These are phyloP conservation scores for Petromus typicus DNA, from an alignment of 2,113 vertebrate genomes.

Conservation along the genomic window DNA sequence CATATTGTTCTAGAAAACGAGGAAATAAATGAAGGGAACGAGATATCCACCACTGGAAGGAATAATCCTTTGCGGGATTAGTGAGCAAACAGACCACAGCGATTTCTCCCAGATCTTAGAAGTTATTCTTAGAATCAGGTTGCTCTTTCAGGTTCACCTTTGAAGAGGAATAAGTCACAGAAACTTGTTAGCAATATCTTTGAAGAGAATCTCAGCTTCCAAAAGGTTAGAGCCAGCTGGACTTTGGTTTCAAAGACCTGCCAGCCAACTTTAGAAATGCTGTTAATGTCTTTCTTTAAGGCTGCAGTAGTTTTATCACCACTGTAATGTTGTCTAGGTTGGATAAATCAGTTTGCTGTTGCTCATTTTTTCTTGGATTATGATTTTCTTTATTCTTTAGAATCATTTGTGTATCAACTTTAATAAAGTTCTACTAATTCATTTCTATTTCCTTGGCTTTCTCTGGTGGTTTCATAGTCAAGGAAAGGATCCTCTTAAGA, in stretches of 20 bases:
- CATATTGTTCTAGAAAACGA: neutral
- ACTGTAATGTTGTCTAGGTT: neutral
- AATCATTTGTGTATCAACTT: neutral
- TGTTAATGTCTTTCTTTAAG: neutral
- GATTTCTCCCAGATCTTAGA: neutral
- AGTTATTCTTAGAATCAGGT: constrained; percentile 8
- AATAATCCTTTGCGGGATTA: neutral
- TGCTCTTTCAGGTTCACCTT: constrained; percentile 4
- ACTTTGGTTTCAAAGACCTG: constrained; percentile 16
- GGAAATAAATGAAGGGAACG: neutral
- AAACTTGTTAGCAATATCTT: neutral
- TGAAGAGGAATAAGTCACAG: constrained; percentile 22
- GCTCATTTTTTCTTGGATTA: constrained; percentile 33
- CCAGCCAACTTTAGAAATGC: neutral
- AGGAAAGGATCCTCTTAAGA: neutral
- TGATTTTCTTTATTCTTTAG: constrained; percentile 18
- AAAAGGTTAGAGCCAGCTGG: constrained; percentile 34
- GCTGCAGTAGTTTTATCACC: neutral
- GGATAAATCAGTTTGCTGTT: neutral
- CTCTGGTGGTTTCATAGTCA: neutral
- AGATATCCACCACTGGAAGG: neutral
- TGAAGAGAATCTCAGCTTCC: neutral
- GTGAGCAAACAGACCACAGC: neutral
- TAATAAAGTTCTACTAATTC: neutral
- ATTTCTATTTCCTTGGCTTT: neutral